These are phyloP conservation scores for Ceyx melanurus DNA, from an alignment of 2,113 vertebrate species.

Conservation along the genomic window DNA sequence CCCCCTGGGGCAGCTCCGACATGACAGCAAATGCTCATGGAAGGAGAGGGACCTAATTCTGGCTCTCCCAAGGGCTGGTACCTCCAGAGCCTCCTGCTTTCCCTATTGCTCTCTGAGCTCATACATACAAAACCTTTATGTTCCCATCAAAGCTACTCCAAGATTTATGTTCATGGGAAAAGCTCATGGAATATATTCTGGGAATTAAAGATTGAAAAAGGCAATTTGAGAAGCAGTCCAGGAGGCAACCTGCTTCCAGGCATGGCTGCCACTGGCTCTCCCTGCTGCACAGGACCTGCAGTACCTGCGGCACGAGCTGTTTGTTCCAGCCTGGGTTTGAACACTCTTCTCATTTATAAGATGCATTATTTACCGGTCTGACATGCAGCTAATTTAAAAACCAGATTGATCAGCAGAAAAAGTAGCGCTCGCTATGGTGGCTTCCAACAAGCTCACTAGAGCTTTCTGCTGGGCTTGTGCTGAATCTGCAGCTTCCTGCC, in stretches of 20 bases:
- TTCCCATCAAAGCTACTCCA: not conserved
- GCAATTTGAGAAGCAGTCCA: not conserved
- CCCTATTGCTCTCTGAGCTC: not conserved
- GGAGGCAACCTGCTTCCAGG: not conserved
- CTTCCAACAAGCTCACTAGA: not conserved
- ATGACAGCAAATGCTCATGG: not conserved
- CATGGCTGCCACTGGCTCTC: not conserved
- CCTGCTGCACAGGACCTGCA: not conserved
- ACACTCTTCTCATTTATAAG: not conserved
- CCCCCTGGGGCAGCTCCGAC: not conserved
- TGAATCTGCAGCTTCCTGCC: not conserved
- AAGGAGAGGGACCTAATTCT: not conserved
- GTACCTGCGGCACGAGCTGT: not conserved
- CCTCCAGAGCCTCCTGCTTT: not conserved
- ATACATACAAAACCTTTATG: not conserved
- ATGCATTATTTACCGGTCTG: conserved; percentile 52
- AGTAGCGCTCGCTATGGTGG: not conserved
- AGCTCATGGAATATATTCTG: not conserved
- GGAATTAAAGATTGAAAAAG: not conserved
- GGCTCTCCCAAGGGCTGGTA: not conserved
- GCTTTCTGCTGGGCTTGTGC: not conserved
- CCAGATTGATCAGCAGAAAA: conserved; percentile 49
- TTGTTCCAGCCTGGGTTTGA: not conserved
- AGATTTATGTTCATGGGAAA: not conserved
- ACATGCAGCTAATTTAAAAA: conserved; percentile 30